Percentiles rank a stretch among this genome's conserved stretches.
phyloP scores from a whole-genome alignment of 2,113 vertebrate species.

The Macheiramphus alcinus region DNA sequence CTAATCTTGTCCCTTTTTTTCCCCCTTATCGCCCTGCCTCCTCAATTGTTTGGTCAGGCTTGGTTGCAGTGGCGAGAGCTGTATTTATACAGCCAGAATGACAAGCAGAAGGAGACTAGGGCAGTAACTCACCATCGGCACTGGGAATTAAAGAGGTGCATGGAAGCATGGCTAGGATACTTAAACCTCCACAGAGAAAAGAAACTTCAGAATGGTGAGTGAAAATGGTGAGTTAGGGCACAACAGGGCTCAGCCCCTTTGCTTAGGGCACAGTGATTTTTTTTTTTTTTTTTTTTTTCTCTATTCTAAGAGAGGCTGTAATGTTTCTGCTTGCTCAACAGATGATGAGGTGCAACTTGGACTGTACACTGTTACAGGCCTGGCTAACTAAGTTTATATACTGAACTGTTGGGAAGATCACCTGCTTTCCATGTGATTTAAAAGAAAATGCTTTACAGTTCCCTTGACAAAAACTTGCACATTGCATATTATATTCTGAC shows the following conservation, averaged over 20 bases:
- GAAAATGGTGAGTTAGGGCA: constrained; percentile 10
- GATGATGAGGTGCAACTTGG: not conserved
- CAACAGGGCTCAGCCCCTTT: not conserved
- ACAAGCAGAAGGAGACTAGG: constrained; percentile 61
- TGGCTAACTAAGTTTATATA: not conserved
- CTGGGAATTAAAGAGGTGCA: constrained; percentile 49
- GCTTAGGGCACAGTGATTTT: not conserved
- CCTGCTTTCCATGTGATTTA: not conserved
- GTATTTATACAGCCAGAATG: constrained; percentile 21
- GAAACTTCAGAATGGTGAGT: constrained; percentile 61
- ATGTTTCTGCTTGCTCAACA: not conserved
- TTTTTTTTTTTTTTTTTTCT: no score
- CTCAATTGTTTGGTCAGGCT: constrained; percentile 63
- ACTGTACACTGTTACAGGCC: not conserved
- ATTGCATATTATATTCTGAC: not conserved
- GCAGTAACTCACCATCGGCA: constrained; percentile 63
- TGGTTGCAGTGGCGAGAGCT: constrained; percentile 81
- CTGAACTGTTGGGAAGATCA: not conserved
- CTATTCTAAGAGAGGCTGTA: not conserved
- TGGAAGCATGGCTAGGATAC: constrained; percentile 75
- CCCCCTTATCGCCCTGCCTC: not conserved
- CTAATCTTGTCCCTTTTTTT: not conserved
- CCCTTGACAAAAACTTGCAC: not conserved
- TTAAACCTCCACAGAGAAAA: constrained; percentile 66
- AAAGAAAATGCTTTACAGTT: not conserved